phyloP scores from a whole-genome alignment of 2,113 vertebrate species.

The Acanthochromis polyacanthus region DNA sequence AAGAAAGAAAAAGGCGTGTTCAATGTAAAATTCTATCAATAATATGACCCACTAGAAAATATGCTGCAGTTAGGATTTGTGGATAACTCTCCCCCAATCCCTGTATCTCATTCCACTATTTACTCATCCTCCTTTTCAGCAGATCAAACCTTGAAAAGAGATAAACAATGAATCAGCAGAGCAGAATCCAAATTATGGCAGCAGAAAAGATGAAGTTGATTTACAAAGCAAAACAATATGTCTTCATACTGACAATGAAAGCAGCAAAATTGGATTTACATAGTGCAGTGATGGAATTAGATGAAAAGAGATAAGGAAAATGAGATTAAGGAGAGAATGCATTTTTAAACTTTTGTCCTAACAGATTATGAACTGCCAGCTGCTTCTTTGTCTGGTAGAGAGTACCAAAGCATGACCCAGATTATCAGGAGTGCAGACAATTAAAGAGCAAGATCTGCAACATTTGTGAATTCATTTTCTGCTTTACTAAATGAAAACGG shows the following conservation, averaged over 20 bases:
- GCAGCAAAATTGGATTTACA: constrained; percentile 70
- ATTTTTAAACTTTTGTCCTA: constrained; percentile 64
- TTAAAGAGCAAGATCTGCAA: constrained; percentile 45
- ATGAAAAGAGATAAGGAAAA: constrained; percentile 72
- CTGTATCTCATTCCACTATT: constrained; percentile 33
- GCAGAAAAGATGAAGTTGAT: constrained; percentile 55
- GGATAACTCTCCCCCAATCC: constrained; percentile 25
- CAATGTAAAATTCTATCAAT: constrained; percentile 10
- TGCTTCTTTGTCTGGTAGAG: constrained; percentile 29
- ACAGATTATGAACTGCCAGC: constrained; percentile 63
- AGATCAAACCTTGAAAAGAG: constrained; percentile 47
- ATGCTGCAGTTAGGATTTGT: constrained; percentile 21
- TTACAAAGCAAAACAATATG: constrained; percentile 64
- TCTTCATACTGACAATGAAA: constrained; percentile 60
- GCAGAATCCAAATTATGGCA: constrained; percentile 53
- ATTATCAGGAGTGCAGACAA: constrained; percentile 52
- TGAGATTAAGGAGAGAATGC: constrained; percentile 72
- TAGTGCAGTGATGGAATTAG: constrained; percentile 67
- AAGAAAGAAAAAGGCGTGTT: not conserved
- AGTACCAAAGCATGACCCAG: constrained; percentile 49
- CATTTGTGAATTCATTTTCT: constrained; percentile 49
- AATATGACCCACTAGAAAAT: constrained; percentile 33
- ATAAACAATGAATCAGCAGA: constrained; percentile 66
- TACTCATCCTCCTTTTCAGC: constrained; percentile 48
- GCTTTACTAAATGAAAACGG: constrained; percentile 20